A percentile compares a stretch with the other conserved stretches of the same genome.
These are phyloP conservation scores for Delia radicum DNA, from an alignment of 1,140 invertebrate species.

Conservation along the genomic window DNA sequence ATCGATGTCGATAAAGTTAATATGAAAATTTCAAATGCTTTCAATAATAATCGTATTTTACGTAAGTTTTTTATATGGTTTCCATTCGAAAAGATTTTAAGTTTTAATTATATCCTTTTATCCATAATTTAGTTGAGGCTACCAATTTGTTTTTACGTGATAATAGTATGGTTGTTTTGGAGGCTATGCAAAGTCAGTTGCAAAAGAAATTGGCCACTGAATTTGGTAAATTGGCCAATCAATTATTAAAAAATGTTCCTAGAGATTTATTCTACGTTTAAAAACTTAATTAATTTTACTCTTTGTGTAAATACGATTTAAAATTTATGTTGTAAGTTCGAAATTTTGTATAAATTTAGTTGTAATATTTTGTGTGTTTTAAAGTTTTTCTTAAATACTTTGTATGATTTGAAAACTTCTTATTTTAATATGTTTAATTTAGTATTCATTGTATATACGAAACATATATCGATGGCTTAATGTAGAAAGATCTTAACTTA, in stretches of 20 bases:
- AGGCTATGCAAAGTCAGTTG: conserved; percentile 69
- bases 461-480: too few species aligned
- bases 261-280: conserved; percentile 61
- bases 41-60: conserved; percentile 70
- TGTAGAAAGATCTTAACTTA: too few species aligned
- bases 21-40: conserved; percentile 68
- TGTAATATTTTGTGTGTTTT: too few species aligned
- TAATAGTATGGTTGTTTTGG: conserved; percentile 69
- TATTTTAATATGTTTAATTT: too few species aligned
- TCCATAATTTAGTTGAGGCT: conserved; percentile 63
- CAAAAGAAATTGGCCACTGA: conserved; percentile 65
- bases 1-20: conserved; percentile 65
- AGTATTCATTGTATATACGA: too few species aligned
- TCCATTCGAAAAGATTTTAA: background rate
- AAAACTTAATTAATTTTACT: conserved; percentile 6
- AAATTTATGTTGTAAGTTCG: too few species aligned
- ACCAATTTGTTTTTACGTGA: conserved; percentile 72
- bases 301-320: conserved; percentile 42
- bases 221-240: conserved; percentile 67
- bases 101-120: conserved; percentile 19
- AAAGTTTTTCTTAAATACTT: background rate
- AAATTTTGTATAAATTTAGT: too few species aligned
- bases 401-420: too few species aligned
- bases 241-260: conserved; percentile 66
- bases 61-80: conserved; percentile 59